phyloP scores from a whole-genome alignment of 23 tunicate species.

The Styela clava region DNA sequence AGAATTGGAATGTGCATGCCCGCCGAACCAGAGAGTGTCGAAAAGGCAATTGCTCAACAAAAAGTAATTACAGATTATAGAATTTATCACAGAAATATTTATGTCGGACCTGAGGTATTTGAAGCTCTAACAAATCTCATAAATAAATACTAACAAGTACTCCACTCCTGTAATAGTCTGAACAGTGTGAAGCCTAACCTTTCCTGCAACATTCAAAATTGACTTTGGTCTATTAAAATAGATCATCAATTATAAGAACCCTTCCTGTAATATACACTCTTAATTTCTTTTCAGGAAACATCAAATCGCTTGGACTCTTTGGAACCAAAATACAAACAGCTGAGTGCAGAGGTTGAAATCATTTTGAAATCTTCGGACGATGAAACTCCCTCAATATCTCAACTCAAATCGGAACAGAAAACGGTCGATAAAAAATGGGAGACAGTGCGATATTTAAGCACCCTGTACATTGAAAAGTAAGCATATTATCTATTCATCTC shows the following conservation, averaged over 20 bases:
- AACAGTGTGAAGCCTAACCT: too few species aligned
- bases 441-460: slow-evolving; percentile 10
- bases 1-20: slow-evolving; percentile 53
- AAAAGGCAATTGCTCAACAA: slow-evolving; percentile 58
- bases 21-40: slow-evolving; percentile 49
- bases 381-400: neutral
- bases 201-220: too few species aligned
- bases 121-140: too few species aligned
- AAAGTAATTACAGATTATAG: slow-evolving; percentile 26
- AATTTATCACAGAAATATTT: neutral
- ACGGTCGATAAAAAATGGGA: slow-evolving; percentile 27
- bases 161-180: too few species aligned
- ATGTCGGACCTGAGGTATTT: too few species aligned
- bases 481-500: slow-evolving; percentile 1
- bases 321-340: slow-evolving; percentile 26
- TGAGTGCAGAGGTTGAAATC: slow-evolving; percentile 5
- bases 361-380: neutral
- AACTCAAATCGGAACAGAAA: neutral
- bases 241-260: too few species aligned
- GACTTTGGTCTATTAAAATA: too few species aligned
- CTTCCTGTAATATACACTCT: too few species aligned
- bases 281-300: slow-evolving; percentile 8
- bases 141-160: too few species aligned
- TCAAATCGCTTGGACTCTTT: slow-evolving; percentile 2
- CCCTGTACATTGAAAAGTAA: slow-evolving; percentile 24